phyloP scores from a whole-genome alignment of 2,797 vertebrate genomes.

The Dryobates pubescens region DNA sequence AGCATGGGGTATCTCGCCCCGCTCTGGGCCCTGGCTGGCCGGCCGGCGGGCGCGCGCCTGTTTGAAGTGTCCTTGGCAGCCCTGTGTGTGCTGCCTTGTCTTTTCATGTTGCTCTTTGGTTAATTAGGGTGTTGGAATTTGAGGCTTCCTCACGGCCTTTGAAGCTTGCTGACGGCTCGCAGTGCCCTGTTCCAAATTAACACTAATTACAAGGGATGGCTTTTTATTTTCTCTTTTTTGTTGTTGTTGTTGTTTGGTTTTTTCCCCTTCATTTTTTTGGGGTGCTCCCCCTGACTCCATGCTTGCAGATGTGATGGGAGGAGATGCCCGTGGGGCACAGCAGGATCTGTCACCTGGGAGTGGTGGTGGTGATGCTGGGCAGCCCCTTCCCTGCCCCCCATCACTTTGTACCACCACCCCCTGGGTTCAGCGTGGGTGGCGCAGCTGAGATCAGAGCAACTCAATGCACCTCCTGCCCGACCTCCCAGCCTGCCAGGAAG shows the following conservation, averaged over 20 bases:
- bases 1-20: not conserved
- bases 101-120: slow-evolving; percentile 78
- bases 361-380: not conserved
- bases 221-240: slow-evolving; percentile 60
- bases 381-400: not conserved
- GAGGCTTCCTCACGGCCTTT: slow-evolving; percentile 76
- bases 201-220: slow-evolving; percentile 76
- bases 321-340: not conserved
- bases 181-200: slow-evolving; percentile 78
- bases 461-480: slow-evolving; percentile 42
- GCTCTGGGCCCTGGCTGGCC: not conserved
- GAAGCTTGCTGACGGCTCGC: slow-evolving; percentile 72
- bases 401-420: not conserved
- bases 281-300: not conserved
- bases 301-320: slow-evolving; percentile 43
- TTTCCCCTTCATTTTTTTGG: slow-evolving; percentile 9
- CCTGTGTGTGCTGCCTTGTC: slow-evolving; percentile 70
- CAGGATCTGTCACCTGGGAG: not conserved
- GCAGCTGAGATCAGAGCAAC: slow-evolving; percentile 59
- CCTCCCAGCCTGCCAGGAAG: slow-evolving; percentile 68
- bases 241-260: too few species aligned
- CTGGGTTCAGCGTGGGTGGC: slow-evolving; percentile 50
- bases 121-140: slow-evolving; percentile 81
- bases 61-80: slow-evolving; percentile 73
- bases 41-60: slow-evolving; percentile 32